Evolutionary conservation across 2,888 invertebrate genomes (phyloP), one percentile per base, ranked within the genome.

Genomic region (Rhingia campestris): DNA sequence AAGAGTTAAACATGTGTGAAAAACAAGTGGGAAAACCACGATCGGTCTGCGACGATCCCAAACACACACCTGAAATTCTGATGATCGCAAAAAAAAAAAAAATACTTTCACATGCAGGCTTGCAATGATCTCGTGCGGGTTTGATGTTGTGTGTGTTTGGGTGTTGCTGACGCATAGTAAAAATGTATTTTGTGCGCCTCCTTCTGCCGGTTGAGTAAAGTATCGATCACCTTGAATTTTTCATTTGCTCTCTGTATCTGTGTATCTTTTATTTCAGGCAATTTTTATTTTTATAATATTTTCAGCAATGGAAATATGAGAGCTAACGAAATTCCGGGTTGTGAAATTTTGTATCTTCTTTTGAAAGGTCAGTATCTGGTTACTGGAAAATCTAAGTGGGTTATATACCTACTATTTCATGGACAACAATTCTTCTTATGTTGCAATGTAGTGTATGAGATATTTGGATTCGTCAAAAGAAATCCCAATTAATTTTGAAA

Each of bases 261-360:
- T 61, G 70, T 53, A 66, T 61, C 33, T 66, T 59, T 59, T 47
- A 9, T 4, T 30, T 64, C 39, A 33, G 54, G 33, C 32, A 22
- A n/a, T 39, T 35, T 7, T 37, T 37, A 37, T 86, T 79, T 73
- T 81, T 86, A 37, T 37, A 12, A 10, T 87, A 86, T 87, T 87
- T 87, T 87, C 85, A 81, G 85, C 77, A 84, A 88, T 89, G 90
- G 90, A 90, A 90, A 90, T 90, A 89, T 90, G 90, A 89, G 90
- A 88, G 86, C 85, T 80, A 79, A 70, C 73, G 67, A 73, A 79
- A 74, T 81, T 41, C 72, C 54, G 63, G 41, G 35, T 58, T 45
- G 45, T 56, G 72, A 54, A 79, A 63, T 82, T 82, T 63, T 33
- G n/a, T 56, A 37, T 37, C 51, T 51, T 77, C 51, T 7, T 61